Evolutionary conservation across 2,797 vertebrate genomes (phyloP), one percentile per base, ranked within the genome.

Genomic region (Sylvilagus floridanus): DNA sequence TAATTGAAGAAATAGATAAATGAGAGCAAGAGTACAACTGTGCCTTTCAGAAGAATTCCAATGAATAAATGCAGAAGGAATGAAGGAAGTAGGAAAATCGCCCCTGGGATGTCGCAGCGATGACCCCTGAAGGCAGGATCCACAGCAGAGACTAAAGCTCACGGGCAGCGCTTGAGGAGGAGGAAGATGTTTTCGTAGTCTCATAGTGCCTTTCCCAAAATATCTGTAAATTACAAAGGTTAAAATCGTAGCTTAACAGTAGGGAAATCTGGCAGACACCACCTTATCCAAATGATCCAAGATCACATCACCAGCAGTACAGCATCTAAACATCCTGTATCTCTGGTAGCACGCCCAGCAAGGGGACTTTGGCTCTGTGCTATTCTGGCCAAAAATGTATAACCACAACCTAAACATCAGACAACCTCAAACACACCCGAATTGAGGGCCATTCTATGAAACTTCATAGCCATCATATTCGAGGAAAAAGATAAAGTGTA

Each of bases 21-120:
- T 30, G 8, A 71, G 42, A 62, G 13, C 28, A 22, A 88, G 87
- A 91, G 21, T 9, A 65, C 21, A 76, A 19, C 47, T 69, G 73
- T 76, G 78, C 12, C 42, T 93, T 87, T 96, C 66, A 76, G 82
- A 78, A 95, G 63, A 89, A 77, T 91, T 93, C n/a, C 22, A 50
- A 32, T 35, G 72, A 82, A 68, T 68, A 37, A 75, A 69, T 26
- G 19, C 24, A 66, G 75, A 75, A 72, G 4, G 24, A 94, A 93
- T 69, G 66, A 50, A 78, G n/a, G 69, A 81, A 76, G 62, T 10
- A 57, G 66, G 73, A 84, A 77, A 86, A 32, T 47, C 21, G 28
- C 79, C 32, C 0, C 30, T 37, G 42, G 30, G 47, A 62, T 28
- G 22, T 12, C 16, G n/a, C 21, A 24, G 7, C 22, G 13, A 42